Conservation (phyloP, 2,797 vertebrate genomes). For the Gymnothorax reevesii region DNA sequence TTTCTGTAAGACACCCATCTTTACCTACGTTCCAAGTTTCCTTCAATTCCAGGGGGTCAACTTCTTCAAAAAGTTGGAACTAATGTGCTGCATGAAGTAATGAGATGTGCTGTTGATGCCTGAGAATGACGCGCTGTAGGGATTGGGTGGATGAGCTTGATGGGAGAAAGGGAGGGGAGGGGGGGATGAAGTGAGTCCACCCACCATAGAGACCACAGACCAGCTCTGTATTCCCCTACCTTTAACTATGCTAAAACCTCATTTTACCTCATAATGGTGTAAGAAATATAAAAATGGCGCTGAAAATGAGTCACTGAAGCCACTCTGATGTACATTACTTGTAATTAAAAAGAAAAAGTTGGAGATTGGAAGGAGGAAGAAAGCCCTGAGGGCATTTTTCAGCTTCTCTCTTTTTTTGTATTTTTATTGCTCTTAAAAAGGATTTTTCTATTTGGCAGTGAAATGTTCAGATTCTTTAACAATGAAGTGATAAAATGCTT, state of each 20-base stretch:
- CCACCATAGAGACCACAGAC: constrained; percentile 75
- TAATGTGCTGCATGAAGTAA: constrained; percentile 92
- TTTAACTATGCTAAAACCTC: constrained; percentile 36
- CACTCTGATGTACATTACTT: constrained; percentile 46
- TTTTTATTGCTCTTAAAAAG: constrained; percentile 47
- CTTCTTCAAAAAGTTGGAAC: too few relatives aligned
- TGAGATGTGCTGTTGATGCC: constrained; percentile 90
- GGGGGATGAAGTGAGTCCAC: constrained; percentile 75
- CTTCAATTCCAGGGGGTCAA: too few relatives aligned
- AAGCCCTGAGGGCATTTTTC: constrained; percentile 41
- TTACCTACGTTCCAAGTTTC: too few relatives aligned
- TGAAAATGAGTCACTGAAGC: constrained; percentile 42
- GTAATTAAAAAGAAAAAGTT: constrained; percentile 51
- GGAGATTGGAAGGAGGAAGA: constrained; percentile 31
- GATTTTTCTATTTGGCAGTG: constrained; percentile 48
- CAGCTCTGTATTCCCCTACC: constrained; percentile 72
- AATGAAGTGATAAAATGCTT: constrained; percentile 43
- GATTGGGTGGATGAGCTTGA: constrained; percentile 65
- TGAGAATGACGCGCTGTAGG: constrained; percentile 78
- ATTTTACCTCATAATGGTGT: constrained; percentile 41
- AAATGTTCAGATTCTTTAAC: constrained; percentile 49
- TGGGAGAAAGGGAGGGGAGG: constrained; percentile 62
- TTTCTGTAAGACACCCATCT: too few relatives aligned
- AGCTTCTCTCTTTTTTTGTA: constrained; percentile 2
- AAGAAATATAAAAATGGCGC: constrained; percentile 41